Evolutionary conservation across 2,113 vertebrate genomes (phyloP).

Genomic region (Aptenodytes patagonicus): DNA sequence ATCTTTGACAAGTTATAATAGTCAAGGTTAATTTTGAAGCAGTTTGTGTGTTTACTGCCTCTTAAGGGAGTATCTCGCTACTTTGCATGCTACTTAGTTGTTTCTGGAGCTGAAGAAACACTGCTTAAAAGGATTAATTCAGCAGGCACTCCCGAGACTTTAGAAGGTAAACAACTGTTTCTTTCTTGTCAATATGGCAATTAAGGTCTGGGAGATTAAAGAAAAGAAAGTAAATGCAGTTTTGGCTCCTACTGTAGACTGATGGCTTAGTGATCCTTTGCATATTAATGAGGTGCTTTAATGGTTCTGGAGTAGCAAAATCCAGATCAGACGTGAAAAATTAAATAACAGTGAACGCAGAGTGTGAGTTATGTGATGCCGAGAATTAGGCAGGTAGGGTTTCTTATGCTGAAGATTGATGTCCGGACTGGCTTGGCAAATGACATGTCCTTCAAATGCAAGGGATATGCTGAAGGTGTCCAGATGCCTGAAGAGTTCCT

Average conservation of each 20-base stretch:
- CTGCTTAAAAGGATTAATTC: constrained; percentile 80
- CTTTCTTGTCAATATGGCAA: constrained; percentile 80
- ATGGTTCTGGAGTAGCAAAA: constrained; percentile 41
- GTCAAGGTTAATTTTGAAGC: constrained; percentile 64
- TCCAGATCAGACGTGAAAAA: constrained; percentile 26
- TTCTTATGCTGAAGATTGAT: not conserved
- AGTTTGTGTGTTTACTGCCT: constrained; percentile 1
- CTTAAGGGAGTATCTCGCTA: constrained; percentile 56
- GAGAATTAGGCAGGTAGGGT: not conserved
- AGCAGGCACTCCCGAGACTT: constrained; percentile 74
- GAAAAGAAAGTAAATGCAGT: constrained; percentile 71
- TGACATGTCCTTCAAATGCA: not conserved
- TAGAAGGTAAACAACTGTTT: constrained; percentile 81
- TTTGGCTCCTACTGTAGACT: constrained; percentile 71
- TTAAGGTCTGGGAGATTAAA: constrained; percentile 77
- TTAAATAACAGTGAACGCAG: not conserved
- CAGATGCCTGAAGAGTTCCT: not conserved
- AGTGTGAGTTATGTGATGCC: not conserved
- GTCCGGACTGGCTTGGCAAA: not conserved
- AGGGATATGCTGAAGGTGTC: not conserved
- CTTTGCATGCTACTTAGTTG: constrained; percentile 69
- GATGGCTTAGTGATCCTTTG: constrained; percentile 58
- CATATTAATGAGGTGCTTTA: constrained; percentile 54
- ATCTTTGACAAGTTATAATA: not conserved
- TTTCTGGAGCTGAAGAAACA: constrained; percentile 71